Evolutionary conservation across 2,113 vertebrate genomes (phyloP).

Genomic region (Tretioscincus oriximinensis): DNA sequence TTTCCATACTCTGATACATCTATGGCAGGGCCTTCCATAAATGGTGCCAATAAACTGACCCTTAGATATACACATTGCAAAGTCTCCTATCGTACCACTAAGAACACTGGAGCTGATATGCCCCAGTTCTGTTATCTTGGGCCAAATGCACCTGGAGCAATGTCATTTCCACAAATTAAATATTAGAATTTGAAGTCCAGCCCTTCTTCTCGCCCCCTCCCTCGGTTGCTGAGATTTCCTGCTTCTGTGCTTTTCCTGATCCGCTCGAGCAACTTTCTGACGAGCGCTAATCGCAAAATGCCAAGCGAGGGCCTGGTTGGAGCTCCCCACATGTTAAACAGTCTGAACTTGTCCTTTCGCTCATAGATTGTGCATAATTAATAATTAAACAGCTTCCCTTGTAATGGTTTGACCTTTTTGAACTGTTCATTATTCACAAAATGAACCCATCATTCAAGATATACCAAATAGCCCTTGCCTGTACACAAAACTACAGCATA

Average conservation of each 20-base stretch:
- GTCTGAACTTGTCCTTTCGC: conserved; percentile 88
- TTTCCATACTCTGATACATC: no score
- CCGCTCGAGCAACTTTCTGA: conserved; percentile 82
- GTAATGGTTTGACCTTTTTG: conserved; percentile 94
- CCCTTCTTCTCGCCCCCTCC: conserved; percentile 20
- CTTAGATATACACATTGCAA: no score
- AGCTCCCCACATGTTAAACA: conserved; percentile 79
- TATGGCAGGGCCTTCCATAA: no score
- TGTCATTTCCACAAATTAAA: conserved; percentile 54
- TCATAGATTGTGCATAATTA: conserved; percentile 95
- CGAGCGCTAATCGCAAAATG: conserved; percentile 81
- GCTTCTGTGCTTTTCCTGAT: conserved; percentile 70
- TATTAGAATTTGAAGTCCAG: conserved; percentile 47
- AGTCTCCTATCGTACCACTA: no score
- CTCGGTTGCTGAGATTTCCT: conserved; percentile 53
- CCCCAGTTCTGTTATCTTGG: neutral
- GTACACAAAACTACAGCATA: conserved; percentile 50
- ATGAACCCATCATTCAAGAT: conserved; percentile 92
- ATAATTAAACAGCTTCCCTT: conserved; percentile 91
- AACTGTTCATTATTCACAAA: conserved; percentile 93
- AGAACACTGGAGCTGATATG: neutral
- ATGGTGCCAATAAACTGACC: no score
- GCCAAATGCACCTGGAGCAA: conserved; percentile 21
- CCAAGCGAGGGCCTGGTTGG: conserved; percentile 73
- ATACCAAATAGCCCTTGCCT: conserved; percentile 77